Evolutionary conservation across 2,797 vertebrate genomes (phyloP).

Genomic region (Rhynchotus rufescens): DNA sequence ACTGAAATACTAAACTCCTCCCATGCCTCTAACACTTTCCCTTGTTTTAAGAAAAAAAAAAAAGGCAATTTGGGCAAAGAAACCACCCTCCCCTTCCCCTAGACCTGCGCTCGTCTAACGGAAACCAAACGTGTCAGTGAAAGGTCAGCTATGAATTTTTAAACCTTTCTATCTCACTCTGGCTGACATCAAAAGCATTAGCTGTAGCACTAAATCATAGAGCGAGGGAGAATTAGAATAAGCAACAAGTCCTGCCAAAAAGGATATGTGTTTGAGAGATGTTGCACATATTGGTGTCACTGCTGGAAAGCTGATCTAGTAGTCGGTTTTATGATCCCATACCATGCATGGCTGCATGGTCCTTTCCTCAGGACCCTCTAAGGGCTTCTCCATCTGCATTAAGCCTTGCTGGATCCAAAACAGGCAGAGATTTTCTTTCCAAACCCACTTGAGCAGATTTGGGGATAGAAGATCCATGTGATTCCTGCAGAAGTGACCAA

Average conservation of each 20-base stretch:
- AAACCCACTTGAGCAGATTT: not conserved
- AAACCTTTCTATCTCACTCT: slow-evolving; percentile 64
- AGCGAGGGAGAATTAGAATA: slow-evolving; percentile 57
- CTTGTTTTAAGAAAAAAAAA: slow-evolving; percentile 60
- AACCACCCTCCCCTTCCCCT: not conserved
- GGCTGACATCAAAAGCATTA: slow-evolving; percentile 68
- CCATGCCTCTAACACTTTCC: not conserved
- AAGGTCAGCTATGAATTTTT: slow-evolving; percentile 74
- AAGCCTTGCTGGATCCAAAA: not conserved
- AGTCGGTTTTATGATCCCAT: not conserved
- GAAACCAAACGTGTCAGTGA: slow-evolving; percentile 56
- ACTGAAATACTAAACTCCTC: not conserved
- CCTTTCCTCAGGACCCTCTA: not conserved
- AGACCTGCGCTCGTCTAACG: not conserved
- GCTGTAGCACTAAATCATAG: slow-evolving; percentile 65
- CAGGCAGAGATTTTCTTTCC: not conserved
- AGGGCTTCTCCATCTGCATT: not conserved
- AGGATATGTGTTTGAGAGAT: not conserved
- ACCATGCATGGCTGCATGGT: accelerated
- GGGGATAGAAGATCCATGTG: not conserved
- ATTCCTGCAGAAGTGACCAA: slow-evolving; percentile 34
- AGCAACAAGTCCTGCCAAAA: slow-evolving; percentile 25
- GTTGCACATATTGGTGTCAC: not conserved
- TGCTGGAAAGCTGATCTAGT: not conserved
- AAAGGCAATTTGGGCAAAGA: slow-evolving; percentile 42